Evolutionary conservation across 2,113 vertebrate genomes (phyloP).

Genomic region (Crotalus tigris): DNA sequence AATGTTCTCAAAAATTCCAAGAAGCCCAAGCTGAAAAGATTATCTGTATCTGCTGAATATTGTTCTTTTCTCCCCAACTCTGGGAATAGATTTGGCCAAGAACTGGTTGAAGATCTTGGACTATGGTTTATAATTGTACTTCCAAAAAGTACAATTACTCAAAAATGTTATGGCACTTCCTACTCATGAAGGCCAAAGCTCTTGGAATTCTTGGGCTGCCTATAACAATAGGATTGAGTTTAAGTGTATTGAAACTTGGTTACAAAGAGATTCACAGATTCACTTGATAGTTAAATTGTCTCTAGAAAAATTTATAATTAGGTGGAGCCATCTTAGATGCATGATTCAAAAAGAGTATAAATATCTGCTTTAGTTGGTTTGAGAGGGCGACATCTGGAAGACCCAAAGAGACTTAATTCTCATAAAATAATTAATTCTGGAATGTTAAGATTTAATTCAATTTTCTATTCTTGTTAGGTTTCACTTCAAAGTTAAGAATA

Average conservation of each 20-base stretch:
- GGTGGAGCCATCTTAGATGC: not conserved
- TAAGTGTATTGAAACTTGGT: not conserved
- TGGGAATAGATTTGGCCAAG: too few relatives aligned
- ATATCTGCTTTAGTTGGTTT: not conserved
- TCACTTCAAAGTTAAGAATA: not conserved
- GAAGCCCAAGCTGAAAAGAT: too few relatives aligned
- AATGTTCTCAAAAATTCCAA: too few relatives aligned
- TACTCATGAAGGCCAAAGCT: not conserved
- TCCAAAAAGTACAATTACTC: not conserved
- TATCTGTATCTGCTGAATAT: too few relatives aligned
- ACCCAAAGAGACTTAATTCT: not conserved
- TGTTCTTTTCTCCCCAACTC: too few relatives aligned
- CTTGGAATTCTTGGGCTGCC: not conserved
- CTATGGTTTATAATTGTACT: not conserved
- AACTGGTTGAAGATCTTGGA: too few relatives aligned
- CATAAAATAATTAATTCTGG: not conserved
- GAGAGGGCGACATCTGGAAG: not conserved
- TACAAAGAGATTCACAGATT: not conserved
- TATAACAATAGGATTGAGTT: not conserved
- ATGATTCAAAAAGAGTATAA: not conserved
- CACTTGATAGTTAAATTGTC: not conserved
- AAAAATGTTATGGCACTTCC: not conserved
- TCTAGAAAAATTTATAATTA: not conserved
- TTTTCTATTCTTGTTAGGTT: not conserved
- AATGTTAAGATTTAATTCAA: not conserved